Evolutionary conservation across 2,888 invertebrate species (phyloP), one percentile per base, ranked within the genome.

Genomic region (Andricus quercusramuli): DNA sequence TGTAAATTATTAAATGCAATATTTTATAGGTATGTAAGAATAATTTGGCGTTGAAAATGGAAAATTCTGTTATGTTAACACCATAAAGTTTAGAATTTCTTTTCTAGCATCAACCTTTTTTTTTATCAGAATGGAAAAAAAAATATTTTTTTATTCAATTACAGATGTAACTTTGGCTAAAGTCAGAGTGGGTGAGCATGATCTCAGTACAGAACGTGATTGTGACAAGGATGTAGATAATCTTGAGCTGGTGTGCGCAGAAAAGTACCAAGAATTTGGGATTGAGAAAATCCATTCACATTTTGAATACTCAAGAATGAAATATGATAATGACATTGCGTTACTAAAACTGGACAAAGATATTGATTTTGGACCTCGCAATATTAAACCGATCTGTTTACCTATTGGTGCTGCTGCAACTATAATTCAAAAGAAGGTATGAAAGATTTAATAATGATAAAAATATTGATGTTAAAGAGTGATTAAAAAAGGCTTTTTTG

Each of bases 121-220:
- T 15, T 1, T 13, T 4, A 47, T 17, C 1, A 5, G 17, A 17
- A 47, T 17, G 17, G 47, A 17, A 47, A 47, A 47, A 17, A 47
- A 17, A 47, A 47, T 25, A 29, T 22, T 5, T 41, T 67, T 25
- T 47, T 1, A 70, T 51, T 20, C 5, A 41, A 51, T 47, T 70
- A 70, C 59, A 91, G 92, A 80, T 65, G 15, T 90, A 3, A 81
- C 17, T 17, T 78, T 92, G 37, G 59, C 79, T 0, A 94, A 94
- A 59, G 94, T 96, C 15, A 94, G 96, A 47, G 92, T 96, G 51
- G 96, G 96, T 3, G 96, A 96, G 83, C 94, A 95, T 81, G 92
- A 94, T 88, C 81, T 93, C 56, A 89, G 85, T 66, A 92, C 91
- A n/a, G 92, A 91, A 81, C 90, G 86, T n/a, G 94, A 94, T 84